Evolutionary conservation across 2,888 invertebrate genomes (phyloP).

Genomic region (Cheilosia urbana): DNA sequence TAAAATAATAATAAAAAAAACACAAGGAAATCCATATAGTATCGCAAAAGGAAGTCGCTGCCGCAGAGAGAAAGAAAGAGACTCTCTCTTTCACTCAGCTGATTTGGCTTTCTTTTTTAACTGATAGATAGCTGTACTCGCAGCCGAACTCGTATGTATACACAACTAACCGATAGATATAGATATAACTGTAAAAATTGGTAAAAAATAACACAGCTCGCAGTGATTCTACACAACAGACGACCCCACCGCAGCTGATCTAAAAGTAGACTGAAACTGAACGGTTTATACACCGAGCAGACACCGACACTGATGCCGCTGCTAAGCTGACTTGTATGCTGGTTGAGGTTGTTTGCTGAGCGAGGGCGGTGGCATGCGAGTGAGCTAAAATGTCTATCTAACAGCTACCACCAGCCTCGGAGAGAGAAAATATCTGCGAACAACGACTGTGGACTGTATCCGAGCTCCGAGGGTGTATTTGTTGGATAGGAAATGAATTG

Average conservation of each 20-base stretch:
- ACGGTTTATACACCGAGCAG: slow-evolving; percentile 45
- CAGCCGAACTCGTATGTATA: slow-evolving; percentile 1
- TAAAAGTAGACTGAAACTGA: slow-evolving; percentile 80
- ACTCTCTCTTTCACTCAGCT: slow-evolving; percentile 52
- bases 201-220: slow-evolving; percentile 51
- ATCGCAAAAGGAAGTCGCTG: slow-evolving; percentile 44
- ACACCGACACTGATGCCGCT: slow-evolving; percentile 32
- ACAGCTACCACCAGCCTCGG: not conserved
- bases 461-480: slow-evolving; percentile 51
- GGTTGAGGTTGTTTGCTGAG: slow-evolving; percentile 17
- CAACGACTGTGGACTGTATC: slow-evolving; percentile 14
- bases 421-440: slow-evolving; percentile 33
- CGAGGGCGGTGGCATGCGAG: slow-evolving; percentile 63
- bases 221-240: slow-evolving; percentile 63
- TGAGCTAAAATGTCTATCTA: slow-evolving; percentile 50
- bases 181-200: slow-evolving; percentile 54
- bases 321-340: not conserved
- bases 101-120: slow-evolving; percentile 44
- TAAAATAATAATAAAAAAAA: not conserved
- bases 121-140: not conserved
- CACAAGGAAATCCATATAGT: slow-evolving; percentile 59
- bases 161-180: slow-evolving; percentile 59
- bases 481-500: slow-evolving; percentile 44
- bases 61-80: slow-evolving; percentile 40
- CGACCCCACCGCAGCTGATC: slow-evolving; percentile 80